phyloP scores from a whole-genome alignment of 2,888 invertebrate genomes.

The Drosophila lutescens region DNA sequence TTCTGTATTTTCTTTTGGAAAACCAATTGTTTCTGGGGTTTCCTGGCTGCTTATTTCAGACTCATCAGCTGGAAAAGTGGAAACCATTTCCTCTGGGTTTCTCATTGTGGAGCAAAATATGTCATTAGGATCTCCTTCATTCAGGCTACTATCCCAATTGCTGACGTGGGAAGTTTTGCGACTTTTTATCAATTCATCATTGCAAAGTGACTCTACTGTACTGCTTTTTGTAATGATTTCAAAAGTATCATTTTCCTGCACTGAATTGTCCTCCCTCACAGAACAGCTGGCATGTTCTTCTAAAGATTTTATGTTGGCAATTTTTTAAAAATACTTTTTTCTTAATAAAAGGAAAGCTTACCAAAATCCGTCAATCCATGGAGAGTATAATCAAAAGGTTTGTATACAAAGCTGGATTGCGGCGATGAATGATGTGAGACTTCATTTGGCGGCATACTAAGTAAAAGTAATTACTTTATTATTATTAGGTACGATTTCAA shows the following conservation, averaged over 20 bases:
- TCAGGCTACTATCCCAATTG: background rate
- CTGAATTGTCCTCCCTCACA: background rate
- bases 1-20: background rate
- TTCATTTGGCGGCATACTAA: background rate
- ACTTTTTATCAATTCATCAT: background rate
- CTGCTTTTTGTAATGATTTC: background rate
- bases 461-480: too few relatives aligned
- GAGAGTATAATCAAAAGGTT: background rate
- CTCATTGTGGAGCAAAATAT: background rate
- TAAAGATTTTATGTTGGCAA: too few relatives aligned
- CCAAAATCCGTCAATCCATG: constrained; percentile 6
- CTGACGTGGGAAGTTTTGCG: background rate
- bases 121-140: background rate
- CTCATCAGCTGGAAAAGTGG: background rate
- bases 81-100: background rate
- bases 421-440: background rate
- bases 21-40: background rate
- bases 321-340: background rate
- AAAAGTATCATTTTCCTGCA: background rate
- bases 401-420: background rate
- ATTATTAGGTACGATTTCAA: background rate
- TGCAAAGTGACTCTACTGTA: too few relatives aligned
- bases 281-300: background rate
- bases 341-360: background rate
- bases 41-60: background rate